phyloP scores from a whole-genome alignment of 1,140 invertebrate genomes.

The Eurytemora carolleeae region DNA sequence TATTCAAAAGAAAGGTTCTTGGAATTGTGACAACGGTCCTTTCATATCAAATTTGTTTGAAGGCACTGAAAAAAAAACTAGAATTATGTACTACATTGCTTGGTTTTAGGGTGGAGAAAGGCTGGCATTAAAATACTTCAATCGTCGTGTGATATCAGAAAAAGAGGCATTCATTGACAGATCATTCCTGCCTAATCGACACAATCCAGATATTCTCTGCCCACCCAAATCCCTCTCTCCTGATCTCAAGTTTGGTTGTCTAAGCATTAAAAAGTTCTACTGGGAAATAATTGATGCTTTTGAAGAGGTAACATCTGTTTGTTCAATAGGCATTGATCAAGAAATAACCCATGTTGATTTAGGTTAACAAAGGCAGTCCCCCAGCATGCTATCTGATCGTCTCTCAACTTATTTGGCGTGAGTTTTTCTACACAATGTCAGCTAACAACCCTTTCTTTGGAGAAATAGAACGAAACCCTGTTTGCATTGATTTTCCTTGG shows the following conservation, averaged over 20 bases:
- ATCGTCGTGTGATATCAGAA: conserved; percentile 1
- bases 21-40: too few relatives aligned
- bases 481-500: conserved; percentile 52
- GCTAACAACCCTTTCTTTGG: conserved; percentile 38
- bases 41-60: too few relatives aligned
- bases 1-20: too few relatives aligned
- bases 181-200: conserved; percentile 38
- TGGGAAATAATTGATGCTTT: conserved; percentile 5
- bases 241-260: conserved; percentile 44
- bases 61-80: too few relatives aligned
- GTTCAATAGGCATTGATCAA: too few relatives aligned
- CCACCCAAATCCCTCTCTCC: conserved; percentile 44
- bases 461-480: conserved; percentile 43
- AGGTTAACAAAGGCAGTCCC: conserved; percentile 25
- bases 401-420: conserved; percentile 50
- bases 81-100: too few relatives aligned
- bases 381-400: conserved; percentile 25
- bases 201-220: conserved; percentile 41
- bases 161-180: conserved; percentile 5
- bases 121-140: conserved; percentile 5
- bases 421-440: conserved; percentile 50
- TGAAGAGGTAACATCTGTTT: neutral
- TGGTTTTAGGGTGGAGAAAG: conserved; percentile 13
- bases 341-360: too few relatives aligned
- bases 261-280: conserved; percentile 27